Evolutionary conservation across 2,888 invertebrate genomes (phyloP).

Genomic region (Aspidiotus destructor): DNA sequence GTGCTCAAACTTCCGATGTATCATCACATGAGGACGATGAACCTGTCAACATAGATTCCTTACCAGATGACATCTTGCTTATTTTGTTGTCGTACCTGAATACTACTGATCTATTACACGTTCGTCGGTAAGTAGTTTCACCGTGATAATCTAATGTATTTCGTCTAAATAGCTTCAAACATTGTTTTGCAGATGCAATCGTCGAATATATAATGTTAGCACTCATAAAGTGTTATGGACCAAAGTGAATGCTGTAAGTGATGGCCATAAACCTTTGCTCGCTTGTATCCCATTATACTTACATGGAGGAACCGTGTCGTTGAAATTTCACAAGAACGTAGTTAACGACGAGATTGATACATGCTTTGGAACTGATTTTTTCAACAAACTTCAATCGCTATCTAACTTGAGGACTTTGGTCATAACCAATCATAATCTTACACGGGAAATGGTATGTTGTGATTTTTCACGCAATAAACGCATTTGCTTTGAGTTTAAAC

Average conservation of each 20-base stretch:
- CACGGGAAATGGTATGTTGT: conserved; percentile 3
- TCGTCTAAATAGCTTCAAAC: background rate
- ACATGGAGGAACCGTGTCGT: background rate
- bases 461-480: too few relatives aligned
- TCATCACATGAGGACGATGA: background rate
- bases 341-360: conserved; percentile 10
- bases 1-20: background rate
- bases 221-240: conserved; percentile 16
- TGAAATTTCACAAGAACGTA: conserved; percentile 1
- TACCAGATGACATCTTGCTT: conserved; percentile 14
- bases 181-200: conserved; percentile 13
- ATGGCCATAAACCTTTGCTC: conserved; percentile 12
- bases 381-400: background rate
- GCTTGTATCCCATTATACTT: background rate
- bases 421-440: conserved; percentile 21
- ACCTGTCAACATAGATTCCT: background rate
- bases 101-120: conserved; percentile 10
- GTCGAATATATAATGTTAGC: conserved; percentile 10
- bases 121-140: conserved; percentile 12
- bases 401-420: conserved; percentile 19
- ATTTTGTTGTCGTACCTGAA: conserved; percentile 14
- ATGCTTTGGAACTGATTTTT: conserved; percentile 16
- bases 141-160: background rate
- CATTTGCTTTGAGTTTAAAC: too few relatives aligned
- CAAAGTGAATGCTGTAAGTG: conserved; percentile 6